phyloP scores from a whole-genome alignment of 2,888 invertebrate genomes.

The Lumbricus terrestris region DNA sequence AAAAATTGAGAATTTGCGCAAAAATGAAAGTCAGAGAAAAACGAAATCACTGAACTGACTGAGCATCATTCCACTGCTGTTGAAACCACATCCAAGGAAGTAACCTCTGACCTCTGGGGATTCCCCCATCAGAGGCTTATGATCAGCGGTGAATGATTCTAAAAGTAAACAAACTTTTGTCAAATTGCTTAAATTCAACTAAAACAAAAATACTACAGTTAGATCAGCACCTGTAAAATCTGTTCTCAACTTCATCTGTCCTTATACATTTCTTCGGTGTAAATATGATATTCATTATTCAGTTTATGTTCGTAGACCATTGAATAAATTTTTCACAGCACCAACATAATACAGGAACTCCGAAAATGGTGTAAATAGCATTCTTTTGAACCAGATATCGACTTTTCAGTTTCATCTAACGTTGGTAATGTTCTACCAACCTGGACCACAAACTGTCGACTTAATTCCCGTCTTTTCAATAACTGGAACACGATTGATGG shows the following conservation, averaged over 20 bases:
- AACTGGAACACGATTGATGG: slow-evolving; percentile 73
- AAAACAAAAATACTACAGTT: background rate
- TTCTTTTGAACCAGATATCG: background rate
- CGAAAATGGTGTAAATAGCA: background rate
- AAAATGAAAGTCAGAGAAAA: background rate
- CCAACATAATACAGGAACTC: background rate
- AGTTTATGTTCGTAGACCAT: background rate
- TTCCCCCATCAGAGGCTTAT: slow-evolving; percentile 79
- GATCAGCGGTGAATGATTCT: slow-evolving; percentile 89
- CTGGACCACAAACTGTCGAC: slow-evolving; percentile 81
- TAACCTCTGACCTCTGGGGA: slow-evolving; percentile 66
- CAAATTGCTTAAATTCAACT: background rate
- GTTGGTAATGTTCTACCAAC: slow-evolving; percentile 37
- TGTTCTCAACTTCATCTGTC: background rate
- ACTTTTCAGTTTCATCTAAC: background rate
- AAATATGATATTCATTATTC: background rate
- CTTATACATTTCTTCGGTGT: background rate
- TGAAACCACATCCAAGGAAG: slow-evolving; percentile 83
- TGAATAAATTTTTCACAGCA: background rate
- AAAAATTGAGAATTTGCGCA: background rate
- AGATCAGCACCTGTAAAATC: background rate
- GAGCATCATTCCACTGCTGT: slow-evolving; percentile 88
- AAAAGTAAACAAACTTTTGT: slow-evolving; percentile 21
- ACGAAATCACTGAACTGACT: slow-evolving; percentile 62
- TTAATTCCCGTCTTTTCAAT: slow-evolving; percentile 76